These are phyloP conservation scores for Aspidapion aeneum DNA, from an alignment of 2,888 invertebrate species.

Conservation along the genomic window DNA sequence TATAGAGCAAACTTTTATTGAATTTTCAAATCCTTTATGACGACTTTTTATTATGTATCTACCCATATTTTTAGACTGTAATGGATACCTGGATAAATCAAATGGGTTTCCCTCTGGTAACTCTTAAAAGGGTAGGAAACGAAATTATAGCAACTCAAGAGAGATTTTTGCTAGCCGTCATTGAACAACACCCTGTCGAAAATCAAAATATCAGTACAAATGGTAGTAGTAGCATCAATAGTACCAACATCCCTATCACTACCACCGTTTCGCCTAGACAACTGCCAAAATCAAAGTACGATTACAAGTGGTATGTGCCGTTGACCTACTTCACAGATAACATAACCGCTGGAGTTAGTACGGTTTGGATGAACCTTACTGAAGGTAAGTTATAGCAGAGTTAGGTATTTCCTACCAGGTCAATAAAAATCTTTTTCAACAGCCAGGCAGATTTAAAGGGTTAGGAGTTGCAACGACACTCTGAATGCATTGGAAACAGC, in stretches of 20 bases:
- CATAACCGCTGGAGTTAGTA: slow-evolving; percentile 53
- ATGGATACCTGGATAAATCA: slow-evolving; percentile 82
- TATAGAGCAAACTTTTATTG: too few species aligned
- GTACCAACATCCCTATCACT: too few species aligned
- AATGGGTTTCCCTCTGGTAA: slow-evolving; percentile 79
- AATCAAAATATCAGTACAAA: slow-evolving; percentile 38
- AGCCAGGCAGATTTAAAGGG: too few species aligned
- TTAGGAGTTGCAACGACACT: too few species aligned
- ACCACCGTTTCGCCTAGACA: slow-evolving; percentile 26
- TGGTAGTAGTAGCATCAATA: slow-evolving; percentile 31
- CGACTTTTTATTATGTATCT: slow-evolving; percentile 2
- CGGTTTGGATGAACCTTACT: slow-evolving; percentile 79
- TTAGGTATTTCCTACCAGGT: too few species aligned
- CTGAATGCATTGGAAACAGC: too few species aligned
- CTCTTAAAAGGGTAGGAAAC: slow-evolving; percentile 58
- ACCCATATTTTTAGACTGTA: slow-evolving; percentile 48
- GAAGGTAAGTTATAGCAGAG: slow-evolving; percentile 59
- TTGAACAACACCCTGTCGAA: slow-evolving; percentile 32
- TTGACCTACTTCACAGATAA: slow-evolving; percentile 72
- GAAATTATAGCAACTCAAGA: slow-evolving; percentile 65
- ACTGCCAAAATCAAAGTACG: slow-evolving; percentile 51
- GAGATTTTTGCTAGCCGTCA: slow-evolving; percentile 53
- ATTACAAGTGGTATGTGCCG: slow-evolving; percentile 75
- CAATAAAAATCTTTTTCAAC: too few species aligned
- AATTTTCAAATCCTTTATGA: too few species aligned